These are phyloP conservation scores for Planiliza haematocheilus DNA, from an alignment of 2,113 vertebrate species.

Conservation along the genomic window DNA sequence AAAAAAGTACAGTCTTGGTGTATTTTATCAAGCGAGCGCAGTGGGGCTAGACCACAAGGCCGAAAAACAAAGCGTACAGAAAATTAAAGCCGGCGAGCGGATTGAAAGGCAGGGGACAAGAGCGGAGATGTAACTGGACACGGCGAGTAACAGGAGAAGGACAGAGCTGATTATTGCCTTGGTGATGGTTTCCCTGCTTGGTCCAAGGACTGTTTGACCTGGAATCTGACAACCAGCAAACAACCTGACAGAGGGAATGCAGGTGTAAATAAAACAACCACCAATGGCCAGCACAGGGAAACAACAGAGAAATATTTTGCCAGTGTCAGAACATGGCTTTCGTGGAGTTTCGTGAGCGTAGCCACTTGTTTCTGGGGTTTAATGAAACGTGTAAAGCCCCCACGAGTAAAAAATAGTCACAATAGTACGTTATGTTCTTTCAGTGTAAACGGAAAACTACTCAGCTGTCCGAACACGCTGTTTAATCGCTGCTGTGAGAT, in stretches of 20 bases:
- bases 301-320: neutral
- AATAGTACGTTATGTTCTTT: no score
- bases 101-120: constrained; percentile 43
- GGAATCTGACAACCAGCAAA: constrained; percentile 52
- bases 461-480: no score
- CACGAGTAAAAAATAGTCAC: no score
- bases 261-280: constrained; percentile 49
- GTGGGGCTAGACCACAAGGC: constrained; percentile 4
- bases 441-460: no score
- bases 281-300: neutral
- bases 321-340: neutral
- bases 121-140: constrained; percentile 69
- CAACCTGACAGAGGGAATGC: constrained; percentile 7
- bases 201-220: constrained; percentile 60
- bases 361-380: neutral
- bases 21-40: constrained; percentile 24
- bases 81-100: constrained; percentile 46
- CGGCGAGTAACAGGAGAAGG: constrained; percentile 75
- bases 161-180: constrained; percentile 72
- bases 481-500: no score
- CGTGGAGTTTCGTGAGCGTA: no score
- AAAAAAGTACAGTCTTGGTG: constrained; percentile 5
- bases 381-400: no score
- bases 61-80: constrained; percentile 52
- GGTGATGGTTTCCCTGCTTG: constrained; percentile 62